Evolutionary conservation across 35 echinoderm and acorn worm genomes (phyloP), one percentile per base, ranked within the genome.

Genomic region (Anneissia japonica): DNA sequence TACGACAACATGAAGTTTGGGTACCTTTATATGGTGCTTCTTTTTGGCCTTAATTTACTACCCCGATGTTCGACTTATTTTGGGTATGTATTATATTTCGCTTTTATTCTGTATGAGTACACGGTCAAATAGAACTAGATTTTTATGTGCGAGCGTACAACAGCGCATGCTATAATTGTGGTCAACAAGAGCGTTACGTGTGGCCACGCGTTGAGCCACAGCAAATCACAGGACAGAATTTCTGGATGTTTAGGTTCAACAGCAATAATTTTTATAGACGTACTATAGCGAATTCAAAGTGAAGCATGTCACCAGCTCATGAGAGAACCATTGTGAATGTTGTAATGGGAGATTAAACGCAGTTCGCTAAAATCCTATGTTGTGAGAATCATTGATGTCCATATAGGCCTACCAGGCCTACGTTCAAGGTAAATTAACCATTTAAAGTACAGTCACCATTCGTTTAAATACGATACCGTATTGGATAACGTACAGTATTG

Each of bases 1-100:
- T 64, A 64, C 51, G 51, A 64, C 51, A 64, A 64, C 51, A 64
- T 64, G 51, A 64, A 64, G 51, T 64, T 64, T 64, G 51, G 51
- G 6, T 64, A 64, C 51, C 5, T 64, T 19, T 64, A 19, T 23
- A 64, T 64, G 51, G 51, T 64, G 51, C 51, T 64, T 64, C 5
- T 64, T 64, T 64, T 64, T 64, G 51, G 51, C 51, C 51, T 64
- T 64, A 64, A 23, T 64, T 64, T 64, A 64, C 51, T 64, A 23
- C 51, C 51, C 51, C 11, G 51, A 2, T 64, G 51, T 23, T 64
- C 51, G 21, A 64, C 51, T 26, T 64, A 64, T 26, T 64, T 64
- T 64, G 51, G 51, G 51, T 64, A 64, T 64, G 51, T 64, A 64
- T 23, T 64, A 26, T 12, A 16, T 64, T 64, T 64, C 51, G 5